These are phyloP conservation scores for Patella caerulea DNA, from an alignment of 2,888 invertebrate species.

Conservation along the genomic window DNA sequence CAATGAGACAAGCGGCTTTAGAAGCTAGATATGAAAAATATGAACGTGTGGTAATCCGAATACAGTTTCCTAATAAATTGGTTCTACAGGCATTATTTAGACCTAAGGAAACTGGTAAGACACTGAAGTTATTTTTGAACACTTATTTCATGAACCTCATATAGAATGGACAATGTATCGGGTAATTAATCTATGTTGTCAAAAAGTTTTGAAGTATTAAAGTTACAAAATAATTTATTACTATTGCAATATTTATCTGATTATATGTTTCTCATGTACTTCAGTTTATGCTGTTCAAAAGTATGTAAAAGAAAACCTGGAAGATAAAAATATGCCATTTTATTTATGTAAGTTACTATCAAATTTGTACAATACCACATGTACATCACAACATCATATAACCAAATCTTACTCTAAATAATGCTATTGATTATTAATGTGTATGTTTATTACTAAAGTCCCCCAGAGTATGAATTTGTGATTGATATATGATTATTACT, in stretches of 20 bases:
- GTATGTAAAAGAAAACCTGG: slow-evolving; percentile 83
- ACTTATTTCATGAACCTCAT: no score
- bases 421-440: no score
- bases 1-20: slow-evolving; percentile 77
- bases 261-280: slow-evolving; percentile 30
- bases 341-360: slow-evolving; percentile 81
- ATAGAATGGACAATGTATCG: no score
- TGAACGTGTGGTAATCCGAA: slow-evolving; percentile 83
- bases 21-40: slow-evolving; percentile 79
- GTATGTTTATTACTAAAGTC: no score
- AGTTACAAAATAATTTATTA: not conserved
- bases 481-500: no score
- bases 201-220: not conserved
- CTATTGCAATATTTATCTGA: slow-evolving; percentile 14
- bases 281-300: slow-evolving; percentile 79
- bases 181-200: not conserved
- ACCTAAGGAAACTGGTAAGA: slow-evolving; percentile 79
- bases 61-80: slow-evolving; percentile 88
- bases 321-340: slow-evolving; percentile 79
- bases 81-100: slow-evolving; percentile 89
- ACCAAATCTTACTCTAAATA: no score
- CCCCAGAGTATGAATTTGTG: no score
- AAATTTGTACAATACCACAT: no score
- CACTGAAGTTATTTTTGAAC: no score
- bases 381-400: no score